These are phyloP conservation scores for Melipona beecheii DNA, from an alignment of 2,888 invertebrate species.

Conservation along the genomic window DNA sequence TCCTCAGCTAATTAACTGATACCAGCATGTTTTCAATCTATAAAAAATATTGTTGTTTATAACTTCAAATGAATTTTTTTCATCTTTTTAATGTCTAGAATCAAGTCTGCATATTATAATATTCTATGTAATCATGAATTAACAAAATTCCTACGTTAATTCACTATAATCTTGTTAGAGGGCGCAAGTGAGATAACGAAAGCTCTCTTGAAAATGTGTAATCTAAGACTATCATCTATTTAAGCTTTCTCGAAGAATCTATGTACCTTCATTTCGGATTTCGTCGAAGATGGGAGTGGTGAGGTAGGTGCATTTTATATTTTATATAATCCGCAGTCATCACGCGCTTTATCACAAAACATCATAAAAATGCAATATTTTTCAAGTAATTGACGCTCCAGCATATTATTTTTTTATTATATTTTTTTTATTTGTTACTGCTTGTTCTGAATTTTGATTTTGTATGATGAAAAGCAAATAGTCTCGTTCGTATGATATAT, in stretches of 20 bases:
- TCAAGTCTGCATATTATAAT: too few relatives aligned
- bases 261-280: neutral
- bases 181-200: neutral
- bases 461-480: constrained; percentile 74
- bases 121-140: neutral
- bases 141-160: neutral
- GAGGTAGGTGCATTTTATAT: constrained; percentile 29
- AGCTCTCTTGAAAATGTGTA: neutral
- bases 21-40: too few relatives aligned
- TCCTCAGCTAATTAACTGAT: too few relatives aligned
- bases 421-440: constrained; percentile 28
- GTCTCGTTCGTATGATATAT: constrained; percentile 82
- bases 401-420: constrained; percentile 8
- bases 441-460: constrained; percentile 13
- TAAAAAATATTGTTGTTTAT: too few relatives aligned
- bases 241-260: neutral
- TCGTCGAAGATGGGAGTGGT: neutral
- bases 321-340: constrained; percentile 38
- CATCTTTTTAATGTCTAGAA: too few relatives aligned
- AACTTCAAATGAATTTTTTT: too few relatives aligned
- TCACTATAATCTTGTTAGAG: neutral
- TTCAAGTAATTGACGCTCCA: neutral
- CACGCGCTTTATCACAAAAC: constrained; percentile 1
- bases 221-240: neutral
- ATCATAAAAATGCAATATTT: neutral